phyloP scores from a whole-genome alignment of 2,888 invertebrate species.

The Rhorus exstirpatorius region DNA sequence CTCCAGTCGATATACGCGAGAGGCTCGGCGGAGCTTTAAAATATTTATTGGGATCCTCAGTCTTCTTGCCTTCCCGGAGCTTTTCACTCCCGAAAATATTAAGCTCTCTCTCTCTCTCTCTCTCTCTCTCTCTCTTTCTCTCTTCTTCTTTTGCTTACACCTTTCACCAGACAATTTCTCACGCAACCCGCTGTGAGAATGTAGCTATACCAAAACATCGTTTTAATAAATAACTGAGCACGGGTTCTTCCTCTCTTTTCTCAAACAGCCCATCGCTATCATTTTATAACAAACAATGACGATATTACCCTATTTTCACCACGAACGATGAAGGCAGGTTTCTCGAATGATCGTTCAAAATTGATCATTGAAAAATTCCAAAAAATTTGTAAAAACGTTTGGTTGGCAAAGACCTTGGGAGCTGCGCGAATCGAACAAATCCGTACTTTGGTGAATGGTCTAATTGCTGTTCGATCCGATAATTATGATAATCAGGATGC shows the following conservation, averaged over 20 bases:
- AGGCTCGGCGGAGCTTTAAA: slow-evolving; percentile 58
- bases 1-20: slow-evolving; percentile 45
- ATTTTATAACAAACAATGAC: not conserved
- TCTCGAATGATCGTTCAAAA: not conserved
- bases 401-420: not conserved
- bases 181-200: slow-evolving; percentile 15
- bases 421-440: not conserved
- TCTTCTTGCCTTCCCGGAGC: slow-evolving; percentile 39
- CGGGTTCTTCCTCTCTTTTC: not conserved
- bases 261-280: not conserved
- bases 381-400: not conserved
- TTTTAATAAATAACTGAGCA: slow-evolving; percentile 49
- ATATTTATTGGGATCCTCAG: slow-evolving; percentile 60
- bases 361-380: not conserved
- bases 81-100: slow-evolving; percentile 15
- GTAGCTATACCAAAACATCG: slow-evolving; percentile 43
- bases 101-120: slow-evolving; percentile 27
- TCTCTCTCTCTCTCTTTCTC: slow-evolving; percentile 1
- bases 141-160: not conserved
- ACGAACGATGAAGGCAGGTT: not conserved
- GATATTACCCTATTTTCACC: not conserved
- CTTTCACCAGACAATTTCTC: slow-evolving; percentile 10
- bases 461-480: not conserved
- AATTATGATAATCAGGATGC: no score
- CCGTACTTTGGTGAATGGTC: not conserved